Conservation (phyloP, 2,113 vertebrate genomes). For the Tonatia bakeri region DNA sequence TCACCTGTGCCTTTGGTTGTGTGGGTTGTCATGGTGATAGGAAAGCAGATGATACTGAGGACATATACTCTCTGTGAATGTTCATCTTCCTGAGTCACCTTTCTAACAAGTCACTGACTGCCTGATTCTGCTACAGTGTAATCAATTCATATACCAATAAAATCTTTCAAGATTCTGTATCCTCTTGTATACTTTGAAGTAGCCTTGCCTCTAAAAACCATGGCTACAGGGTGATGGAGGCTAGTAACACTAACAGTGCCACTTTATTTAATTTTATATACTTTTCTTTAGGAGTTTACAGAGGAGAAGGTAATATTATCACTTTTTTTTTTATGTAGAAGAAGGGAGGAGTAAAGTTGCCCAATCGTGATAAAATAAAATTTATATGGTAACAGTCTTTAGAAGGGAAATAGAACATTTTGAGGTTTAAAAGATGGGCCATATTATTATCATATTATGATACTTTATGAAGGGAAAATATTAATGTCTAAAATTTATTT, state of each 20-base stretch:
- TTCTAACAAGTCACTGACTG: not conserved
- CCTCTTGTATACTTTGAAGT: not conserved
- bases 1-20: not conserved
- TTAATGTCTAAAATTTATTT: not conserved
- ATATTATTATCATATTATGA: not conserved
- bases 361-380: conserved; percentile 2
- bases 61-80: not conserved
- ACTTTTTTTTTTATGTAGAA: not conserved
- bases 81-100: not conserved
- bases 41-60: not conserved
- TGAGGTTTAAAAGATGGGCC: not conserved
- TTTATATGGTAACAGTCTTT: not conserved
- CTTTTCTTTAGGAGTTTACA: not conserved
- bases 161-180: not conserved
- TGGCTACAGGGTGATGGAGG: not conserved
- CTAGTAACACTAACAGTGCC: not conserved
- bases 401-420: not conserved
- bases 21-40: not conserved
- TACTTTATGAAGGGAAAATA: not conserved
- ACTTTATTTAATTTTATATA: not conserved
- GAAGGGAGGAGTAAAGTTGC: not conserved
- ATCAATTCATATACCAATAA: not conserved
- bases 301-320: not conserved
- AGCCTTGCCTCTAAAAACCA: not conserved
- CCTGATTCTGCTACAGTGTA: not conserved